A percentile compares a stretch with the other conserved stretches of the same genome.
Conservation (phyloP, 2,888 invertebrate species). For the Alviniconcha strummeri region DNA sequence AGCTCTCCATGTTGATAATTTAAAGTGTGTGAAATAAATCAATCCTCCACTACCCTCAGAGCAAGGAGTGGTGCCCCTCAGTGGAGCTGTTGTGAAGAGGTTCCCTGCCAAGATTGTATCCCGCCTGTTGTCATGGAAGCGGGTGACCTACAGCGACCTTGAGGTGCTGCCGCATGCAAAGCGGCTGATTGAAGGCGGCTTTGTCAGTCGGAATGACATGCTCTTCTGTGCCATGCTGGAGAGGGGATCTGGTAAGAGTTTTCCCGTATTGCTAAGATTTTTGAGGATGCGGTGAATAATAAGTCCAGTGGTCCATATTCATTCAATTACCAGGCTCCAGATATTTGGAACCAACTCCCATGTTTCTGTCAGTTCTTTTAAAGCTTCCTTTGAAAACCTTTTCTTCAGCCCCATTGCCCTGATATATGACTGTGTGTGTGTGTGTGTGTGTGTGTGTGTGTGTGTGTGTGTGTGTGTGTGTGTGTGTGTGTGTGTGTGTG, state of each 20-base stretch:
- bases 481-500: background rate
- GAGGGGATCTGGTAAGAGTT: conserved; percentile 81
- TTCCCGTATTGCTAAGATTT: background rate
- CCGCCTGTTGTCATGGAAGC: conserved; percentile 81
- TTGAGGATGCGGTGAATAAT: too few species aligned
- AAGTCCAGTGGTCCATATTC: too few species aligned
- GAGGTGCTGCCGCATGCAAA: conserved; percentile 67
- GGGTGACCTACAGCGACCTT: conserved; percentile 82
- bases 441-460: background rate
- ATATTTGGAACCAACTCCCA: background rate
- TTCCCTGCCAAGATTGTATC: conserved; percentile 72
- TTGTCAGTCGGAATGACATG: conserved; percentile 67
- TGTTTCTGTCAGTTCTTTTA: too few species aligned
- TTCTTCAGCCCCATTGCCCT: background rate
- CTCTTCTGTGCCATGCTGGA: conserved; percentile 86
- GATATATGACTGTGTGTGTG: background rate
- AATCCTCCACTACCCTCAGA: conserved; percentile 53
- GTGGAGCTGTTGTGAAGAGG: conserved; percentile 58
- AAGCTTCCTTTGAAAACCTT: too few species aligned
- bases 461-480: background rate
- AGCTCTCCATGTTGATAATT: too few species aligned
- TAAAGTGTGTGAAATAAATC: too few species aligned
- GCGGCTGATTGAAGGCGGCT: conserved; percentile 63
- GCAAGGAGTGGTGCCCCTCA: conserved; percentile 60
- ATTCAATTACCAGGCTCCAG: too few species aligned